Base-by-base conservation (phyloP, 2,797 vertebrate genomes). In the Pseudotriccus pelzelni region DNA sequence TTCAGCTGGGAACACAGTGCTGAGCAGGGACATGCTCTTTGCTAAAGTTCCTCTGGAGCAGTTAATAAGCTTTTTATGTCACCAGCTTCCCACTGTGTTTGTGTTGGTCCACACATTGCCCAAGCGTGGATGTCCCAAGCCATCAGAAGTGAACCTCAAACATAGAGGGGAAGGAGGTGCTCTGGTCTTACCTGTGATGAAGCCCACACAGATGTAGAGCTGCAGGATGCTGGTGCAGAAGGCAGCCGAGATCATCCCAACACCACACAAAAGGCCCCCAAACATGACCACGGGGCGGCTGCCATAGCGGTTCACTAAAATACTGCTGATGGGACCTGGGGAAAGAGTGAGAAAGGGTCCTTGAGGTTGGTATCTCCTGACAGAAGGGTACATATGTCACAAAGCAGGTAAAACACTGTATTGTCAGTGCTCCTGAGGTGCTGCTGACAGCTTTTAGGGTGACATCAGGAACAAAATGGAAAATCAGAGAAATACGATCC, bases 221-320 rank as follows among this genome's bases (percentile, higher is more conserved):
- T 98, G 98, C 85, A 98, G 60, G 84, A 99, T 98, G 96, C 98
- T 98, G 87, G 78, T 98, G 96, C 97, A 98, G 95, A 98, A 98
- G 41, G 98, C 97, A 1, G 98, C 98, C 5, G 98, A 95, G 49
- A 98, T 95, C 98, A 99, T 98, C 8, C 98, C 98, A 36, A 97
- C 37, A 4, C 97, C 98, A 91, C 98, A 98, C 95, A 98, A 96
- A 47, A 98, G 91, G 75, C 98, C 98, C 49, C 98, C 98, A 2
- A 96, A 56, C n/a, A 98, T 98, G 46, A 99, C 98, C 55, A 98
- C 95, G 0, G 98, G 98, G 17, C 98, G 98, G 96, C 98, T 99
- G 90, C 98, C 98, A 64, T 97, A 98, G 80, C 97, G 98, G 76
- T 96, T 98, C 22, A 99, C 98, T 82, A 99, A 87, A 83, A 98